Base-by-base conservation (phyloP, 2,113 vertebrate species). In the Tragelaphus scriptus region DNA sequence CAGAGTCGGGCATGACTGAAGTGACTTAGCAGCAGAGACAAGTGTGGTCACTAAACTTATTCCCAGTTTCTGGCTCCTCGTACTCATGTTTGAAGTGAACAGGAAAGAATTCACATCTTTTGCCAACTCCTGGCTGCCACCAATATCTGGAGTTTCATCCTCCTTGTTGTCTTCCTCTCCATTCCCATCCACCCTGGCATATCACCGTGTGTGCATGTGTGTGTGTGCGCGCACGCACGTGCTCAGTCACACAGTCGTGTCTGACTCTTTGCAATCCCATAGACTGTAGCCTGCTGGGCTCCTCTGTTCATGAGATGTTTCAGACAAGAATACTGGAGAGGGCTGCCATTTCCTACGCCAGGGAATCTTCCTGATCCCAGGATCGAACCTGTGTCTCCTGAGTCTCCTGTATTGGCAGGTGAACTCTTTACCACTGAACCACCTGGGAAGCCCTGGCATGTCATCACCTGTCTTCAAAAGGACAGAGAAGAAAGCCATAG, bases 191-290 rank as follows among this genome's bases (percentile, higher is more conserved):
- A 40, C 19, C 36, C 8, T 63, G 2, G 47, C 2, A 80, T 21
- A 44, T 23, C 68, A 75, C 19, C 10, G 0, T 71, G n/a, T 40
- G n/a, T 71, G 65, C 1, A 17, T 68, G 65, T 21, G 25, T 2
- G 58, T 2, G 11, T 26, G 58, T 49, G 12, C 1, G 21, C 3
- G 21, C 21, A 0, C 0, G 56, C 8, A 8, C 3, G 3, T 1
- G 1, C 59, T 61, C 26, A 28, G 59, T 61, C 26, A 28, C 59
- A 28, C 25, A 61, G 59, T 61, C 11, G 1, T 61, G 59, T 30
- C 59, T 63, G 26, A 63, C 59, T 63, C 59, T 44, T 44, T 63
- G 26, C 1, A 1, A 30, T 13, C 12, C 59, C 16, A 30, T 14
- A 30, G 59, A 63, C 59, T 63, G 13, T 30, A 63, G 11, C 59